These are phyloP conservation scores for Goniozus legneri DNA, from an alignment of 1,140 invertebrate genomes.

Conservation along the genomic window DNA sequence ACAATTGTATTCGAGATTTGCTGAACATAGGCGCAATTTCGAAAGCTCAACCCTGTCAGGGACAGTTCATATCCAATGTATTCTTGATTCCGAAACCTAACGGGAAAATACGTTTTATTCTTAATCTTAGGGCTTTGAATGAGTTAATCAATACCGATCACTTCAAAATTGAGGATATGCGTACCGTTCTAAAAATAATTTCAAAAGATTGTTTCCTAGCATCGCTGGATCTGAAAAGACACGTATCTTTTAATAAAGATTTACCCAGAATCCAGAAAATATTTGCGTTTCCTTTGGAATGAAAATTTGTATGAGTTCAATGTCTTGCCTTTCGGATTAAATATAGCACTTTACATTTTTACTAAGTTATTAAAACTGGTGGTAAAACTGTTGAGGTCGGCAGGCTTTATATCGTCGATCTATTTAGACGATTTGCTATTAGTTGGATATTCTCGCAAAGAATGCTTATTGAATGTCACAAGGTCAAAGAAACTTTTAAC, in stretches of 20 bases:
- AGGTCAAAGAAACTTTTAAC: background rate
- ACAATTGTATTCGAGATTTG: too few species aligned
- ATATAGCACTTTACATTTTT: too few species aligned
- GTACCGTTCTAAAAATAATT: slow-evolving; percentile 9
- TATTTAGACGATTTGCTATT: background rate
- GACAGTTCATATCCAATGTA: too few species aligned
- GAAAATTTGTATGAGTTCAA: slow-evolving; percentile 14
- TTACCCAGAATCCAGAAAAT: too few species aligned
- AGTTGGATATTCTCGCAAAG: background rate
- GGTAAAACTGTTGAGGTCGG: too few species aligned
- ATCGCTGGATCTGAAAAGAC: background rate
- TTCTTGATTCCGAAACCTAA: too few species aligned
- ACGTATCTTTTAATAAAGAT: background rate
- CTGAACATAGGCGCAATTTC: too few species aligned
- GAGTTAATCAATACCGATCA: background rate
- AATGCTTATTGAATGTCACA: background rate
- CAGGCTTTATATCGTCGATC: too few species aligned
- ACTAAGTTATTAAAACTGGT: slow-evolving; percentile 22
- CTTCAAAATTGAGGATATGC: background rate
- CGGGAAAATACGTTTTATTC: too few species aligned
- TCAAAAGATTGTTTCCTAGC: background rate
- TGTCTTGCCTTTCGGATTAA: slow-evolving; percentile 16
- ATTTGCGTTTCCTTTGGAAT: too few species aligned
- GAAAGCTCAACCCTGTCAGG: too few species aligned
- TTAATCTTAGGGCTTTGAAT: too few species aligned